These are phyloP conservation scores for Bubo scandiacus DNA, from an alignment of 2,113 vertebrate genomes.

Conservation along the genomic window DNA sequence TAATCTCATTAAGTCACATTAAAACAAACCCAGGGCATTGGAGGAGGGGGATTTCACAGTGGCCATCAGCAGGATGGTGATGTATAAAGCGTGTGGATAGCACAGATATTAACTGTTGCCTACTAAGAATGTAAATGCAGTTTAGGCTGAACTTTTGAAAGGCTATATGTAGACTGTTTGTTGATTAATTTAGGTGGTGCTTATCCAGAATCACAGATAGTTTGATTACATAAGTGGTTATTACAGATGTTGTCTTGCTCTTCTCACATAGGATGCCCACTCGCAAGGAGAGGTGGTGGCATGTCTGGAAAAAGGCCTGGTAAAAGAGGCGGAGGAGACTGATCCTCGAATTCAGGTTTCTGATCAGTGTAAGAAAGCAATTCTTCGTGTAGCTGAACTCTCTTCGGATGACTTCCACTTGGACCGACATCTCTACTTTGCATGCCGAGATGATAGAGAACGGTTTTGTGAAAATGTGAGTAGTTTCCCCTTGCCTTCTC, in stretches of 20 bases:
- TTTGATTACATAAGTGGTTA: neutral
- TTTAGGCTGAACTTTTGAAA: neutral
- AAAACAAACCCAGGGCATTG: neutral
- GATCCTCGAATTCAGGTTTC: conserved; percentile 76
- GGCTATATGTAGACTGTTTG: neutral
- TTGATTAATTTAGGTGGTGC: neutral
- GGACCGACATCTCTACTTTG: conserved; percentile 93
- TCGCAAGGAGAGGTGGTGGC: conserved; percentile 96
- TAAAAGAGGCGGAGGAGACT: conserved; percentile 86
- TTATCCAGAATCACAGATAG: neutral
- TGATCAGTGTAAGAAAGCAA: conserved; percentile 92
- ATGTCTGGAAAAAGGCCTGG: conserved; percentile 92
- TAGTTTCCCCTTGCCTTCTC: neutral
- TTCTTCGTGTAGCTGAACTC: conserved; percentile 94
- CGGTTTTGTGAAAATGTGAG: conserved; percentile 94
- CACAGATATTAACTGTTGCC: neutral
- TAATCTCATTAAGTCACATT: conserved; percentile 50
- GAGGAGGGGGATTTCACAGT: neutral
- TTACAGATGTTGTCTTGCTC: neutral
- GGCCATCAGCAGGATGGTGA: neutral
- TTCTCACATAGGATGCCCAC: conserved; percentile 84
- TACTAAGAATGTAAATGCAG: neutral
- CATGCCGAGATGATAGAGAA: conserved; percentile 93
- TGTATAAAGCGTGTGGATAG: neutral
- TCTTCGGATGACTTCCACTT: conserved; percentile 96